These are phyloP conservation scores for Macaca nemestrina DNA, from an alignment of 2,113 vertebrate genomes.

Conservation along the genomic window DNA sequence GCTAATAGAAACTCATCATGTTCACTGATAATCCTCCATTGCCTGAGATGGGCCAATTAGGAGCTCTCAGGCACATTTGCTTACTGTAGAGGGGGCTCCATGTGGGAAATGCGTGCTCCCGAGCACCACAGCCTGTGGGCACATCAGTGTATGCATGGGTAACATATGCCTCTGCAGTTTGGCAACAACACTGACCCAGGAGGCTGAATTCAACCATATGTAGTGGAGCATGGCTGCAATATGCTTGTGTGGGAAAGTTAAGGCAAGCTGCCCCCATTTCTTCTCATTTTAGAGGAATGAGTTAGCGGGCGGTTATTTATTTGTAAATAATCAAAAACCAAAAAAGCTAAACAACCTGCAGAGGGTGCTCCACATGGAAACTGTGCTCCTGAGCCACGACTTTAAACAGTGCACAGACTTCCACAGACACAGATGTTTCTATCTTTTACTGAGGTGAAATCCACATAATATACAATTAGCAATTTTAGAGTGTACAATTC, in stretches of 20 bases:
- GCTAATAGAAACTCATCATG: not conserved
- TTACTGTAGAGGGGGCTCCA: not conserved
- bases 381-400: not conserved
- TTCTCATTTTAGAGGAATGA: not conserved
- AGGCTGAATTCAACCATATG: constrained; percentile 36
- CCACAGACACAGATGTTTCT: too few relatives aligned
- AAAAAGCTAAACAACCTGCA: too few relatives aligned
- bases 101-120: rapidly evolving
- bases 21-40: not conserved
- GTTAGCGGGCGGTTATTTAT: not conserved
- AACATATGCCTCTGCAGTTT: not conserved
- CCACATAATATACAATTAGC: not conserved
- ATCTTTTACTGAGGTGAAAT: not conserved
- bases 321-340: too few relatives aligned
- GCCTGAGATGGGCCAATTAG: not conserved
- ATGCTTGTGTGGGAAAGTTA: not conserved
- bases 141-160: not conserved
- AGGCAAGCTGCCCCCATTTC: not conserved
- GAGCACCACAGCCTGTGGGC: not conserved
- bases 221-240: not conserved
- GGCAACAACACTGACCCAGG: not conserved
- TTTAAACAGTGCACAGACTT: not conserved
- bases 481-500: not conserved
- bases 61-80: not conserved
- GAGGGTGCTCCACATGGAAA: too few relatives aligned